Evolutionary conservation across 2,797 vertebrate genomes (phyloP).

Genomic region (Melanotaenia maccullochi): DNA sequence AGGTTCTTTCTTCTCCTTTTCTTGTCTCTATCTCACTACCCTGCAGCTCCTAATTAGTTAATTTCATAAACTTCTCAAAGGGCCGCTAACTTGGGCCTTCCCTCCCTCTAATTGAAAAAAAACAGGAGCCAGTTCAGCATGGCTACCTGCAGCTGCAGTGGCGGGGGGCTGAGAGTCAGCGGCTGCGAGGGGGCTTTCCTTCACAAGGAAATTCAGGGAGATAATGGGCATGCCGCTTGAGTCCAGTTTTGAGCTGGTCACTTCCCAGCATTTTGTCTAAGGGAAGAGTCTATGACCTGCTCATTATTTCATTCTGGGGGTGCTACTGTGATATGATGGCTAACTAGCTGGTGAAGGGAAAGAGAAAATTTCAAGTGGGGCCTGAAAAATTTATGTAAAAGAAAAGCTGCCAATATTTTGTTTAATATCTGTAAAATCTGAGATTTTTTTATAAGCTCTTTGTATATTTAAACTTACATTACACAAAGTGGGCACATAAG

Average conservation of each 20-base stretch:
- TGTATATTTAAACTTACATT: neutral
- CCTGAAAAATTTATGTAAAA: slow-evolving; percentile 6
- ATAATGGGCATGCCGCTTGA: slow-evolving; percentile 50
- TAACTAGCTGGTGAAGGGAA: slow-evolving; percentile 32
- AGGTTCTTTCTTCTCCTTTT: slow-evolving; percentile 60
- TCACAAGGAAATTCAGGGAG: slow-evolving; percentile 43
- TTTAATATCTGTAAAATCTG: slow-evolving; percentile 3
- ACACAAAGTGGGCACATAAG: neutral
- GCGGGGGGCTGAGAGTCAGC: slow-evolving; percentile 19
- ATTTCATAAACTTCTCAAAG: slow-evolving; percentile 81
- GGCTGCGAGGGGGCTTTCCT: slow-evolving; percentile 40
- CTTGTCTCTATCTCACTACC: slow-evolving; percentile 63
- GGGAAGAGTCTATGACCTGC: slow-evolving; percentile 53
- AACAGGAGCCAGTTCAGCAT: slow-evolving; percentile 40
- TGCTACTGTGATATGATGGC: slow-evolving; percentile 47
- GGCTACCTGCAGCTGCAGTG: slow-evolving; percentile 64
- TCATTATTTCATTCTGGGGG: slow-evolving; percentile 54
- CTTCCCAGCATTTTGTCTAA: slow-evolving; percentile 66
- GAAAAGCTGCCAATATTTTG: neutral
- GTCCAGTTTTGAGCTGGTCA: slow-evolving; percentile 56
- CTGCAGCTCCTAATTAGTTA: slow-evolving; percentile 79
- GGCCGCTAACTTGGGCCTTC: slow-evolving; percentile 48
- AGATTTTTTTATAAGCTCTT: neutral
- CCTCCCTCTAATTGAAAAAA: slow-evolving; percentile 17
- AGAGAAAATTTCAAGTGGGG: slow-evolving; percentile 14